These are phyloP conservation scores for Toxotes lorentzi DNA, from an alignment of 2,797 vertebrate species.

Conservation along the genomic window DNA sequence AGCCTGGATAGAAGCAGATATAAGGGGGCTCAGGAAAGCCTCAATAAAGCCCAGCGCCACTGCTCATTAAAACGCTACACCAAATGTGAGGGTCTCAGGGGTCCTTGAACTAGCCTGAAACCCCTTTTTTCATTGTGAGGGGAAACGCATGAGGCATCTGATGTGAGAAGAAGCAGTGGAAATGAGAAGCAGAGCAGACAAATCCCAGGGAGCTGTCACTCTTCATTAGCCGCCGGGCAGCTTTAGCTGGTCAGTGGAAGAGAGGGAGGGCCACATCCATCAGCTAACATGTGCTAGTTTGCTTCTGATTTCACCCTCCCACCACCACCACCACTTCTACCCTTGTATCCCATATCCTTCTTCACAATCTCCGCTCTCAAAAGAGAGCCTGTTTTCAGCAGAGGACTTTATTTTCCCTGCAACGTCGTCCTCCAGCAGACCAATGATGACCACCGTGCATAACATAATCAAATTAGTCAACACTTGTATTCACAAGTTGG, in stretches of 20 bases:
- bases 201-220: conserved; percentile 86
- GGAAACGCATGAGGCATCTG: conserved; percentile 75
- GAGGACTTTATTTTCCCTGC: conserved; percentile 42
- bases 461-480: conserved; percentile 69
- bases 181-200: conserved; percentile 81
- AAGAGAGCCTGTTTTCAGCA: conserved; percentile 73
- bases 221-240: conserved; percentile 83
- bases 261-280: conserved; percentile 74
- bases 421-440: conserved; percentile 26
- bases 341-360: conserved; percentile 48
- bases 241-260: conserved; percentile 79
- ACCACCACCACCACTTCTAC: conserved; percentile 53
- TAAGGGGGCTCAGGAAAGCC: conserved; percentile 60
- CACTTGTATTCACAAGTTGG: conserved; percentile 57
- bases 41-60: conserved; percentile 65
- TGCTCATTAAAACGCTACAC: conserved; percentile 79
- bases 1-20: conserved; percentile 60
- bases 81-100: conserved; percentile 73
- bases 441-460: conserved; percentile 40
- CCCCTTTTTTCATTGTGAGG: conserved; percentile 66
- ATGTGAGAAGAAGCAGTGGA: conserved; percentile 81
- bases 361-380: conserved; percentile 76
- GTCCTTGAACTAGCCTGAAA: conserved; percentile 76
- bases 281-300: conserved; percentile 81
- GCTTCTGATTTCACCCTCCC: conserved; percentile 67